Evolutionary conservation across 2,113 vertebrate genomes (phyloP), one percentile per base, ranked within the genome.

Genomic region (Pycnonotus jocosus): DNA sequence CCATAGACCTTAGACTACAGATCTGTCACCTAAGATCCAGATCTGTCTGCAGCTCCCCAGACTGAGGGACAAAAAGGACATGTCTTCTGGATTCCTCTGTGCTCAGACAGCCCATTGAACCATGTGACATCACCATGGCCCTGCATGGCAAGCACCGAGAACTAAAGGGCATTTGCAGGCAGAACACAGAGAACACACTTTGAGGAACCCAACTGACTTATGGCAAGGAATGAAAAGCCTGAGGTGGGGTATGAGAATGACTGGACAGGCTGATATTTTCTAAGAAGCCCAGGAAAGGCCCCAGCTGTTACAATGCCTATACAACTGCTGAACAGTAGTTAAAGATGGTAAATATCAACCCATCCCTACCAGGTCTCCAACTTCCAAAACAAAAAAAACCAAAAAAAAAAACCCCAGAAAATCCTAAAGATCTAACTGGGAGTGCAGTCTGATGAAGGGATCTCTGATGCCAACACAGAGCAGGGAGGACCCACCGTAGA

Each of bases 401-500:
- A 71, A 82, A 73, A 65, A 74, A 60, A 21, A 61, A 69, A n/a
- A 71, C 5, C 12, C 7, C 22, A 81, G 42, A 70, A 90, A 92
- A 79, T 53, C 38, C 62, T 65, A 9, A 80, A 78, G 30, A 48
- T 17, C 22, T 50, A 54, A 77, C 50, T 7, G 19, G 61, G 45
- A 74, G 25, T 40, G 38, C 37, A 87, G 42, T 25, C 79, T 73
- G 28, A n/a, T 8, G 31, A 72, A 73, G 20, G 35, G 19, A 14
- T 33, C 33, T 73, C 62, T 37, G 31, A 11, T 68, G 23, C 69
- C 42, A 33, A 15, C 37, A 54, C 6, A 33, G 54, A 65, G 58
- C 62, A 48, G 56, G 65, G 15, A 86, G 54, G 42, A 97, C 93
- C 9, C 88, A 98, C 98, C 98, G 96, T 77, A 98, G 40, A 73